Evolutionary conservation across 2,797 vertebrate genomes (phyloP).

Genomic region (Oophaga sylvatica): DNA sequence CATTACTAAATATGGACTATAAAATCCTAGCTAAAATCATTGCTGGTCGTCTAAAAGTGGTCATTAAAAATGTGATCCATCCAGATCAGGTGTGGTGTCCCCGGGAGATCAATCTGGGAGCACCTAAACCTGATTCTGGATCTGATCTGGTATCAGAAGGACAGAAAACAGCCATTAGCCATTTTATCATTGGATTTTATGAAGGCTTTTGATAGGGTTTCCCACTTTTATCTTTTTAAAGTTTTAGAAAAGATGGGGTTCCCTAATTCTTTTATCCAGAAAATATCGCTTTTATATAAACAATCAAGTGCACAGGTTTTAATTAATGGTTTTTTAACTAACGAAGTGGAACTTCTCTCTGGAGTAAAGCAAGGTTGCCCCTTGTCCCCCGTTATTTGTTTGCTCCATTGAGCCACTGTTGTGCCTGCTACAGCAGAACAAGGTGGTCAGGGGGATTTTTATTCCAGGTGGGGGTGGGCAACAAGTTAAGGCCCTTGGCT

Average conservation of each 20-base stretch:
- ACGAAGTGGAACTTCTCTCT: fast-evolving
- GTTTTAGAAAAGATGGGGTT: too few relatives aligned
- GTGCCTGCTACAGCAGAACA: background rate
- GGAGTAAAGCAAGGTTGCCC: background rate
- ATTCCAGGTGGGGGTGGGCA: background rate
- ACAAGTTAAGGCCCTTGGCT: fast-evolving
- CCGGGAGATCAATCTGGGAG: background rate
- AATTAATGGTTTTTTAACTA: background rate
- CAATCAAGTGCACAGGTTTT: background rate
- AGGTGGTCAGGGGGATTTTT: background rate
- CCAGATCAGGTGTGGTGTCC: background rate
- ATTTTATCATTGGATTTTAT: too few relatives aligned
- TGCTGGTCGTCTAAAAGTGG: background rate
- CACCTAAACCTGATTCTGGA: background rate
- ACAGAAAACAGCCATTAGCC: background rate
- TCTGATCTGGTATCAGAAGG: background rate
- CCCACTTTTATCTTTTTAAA: too few relatives aligned
- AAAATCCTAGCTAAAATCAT: background rate
- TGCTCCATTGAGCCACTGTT: background rate
- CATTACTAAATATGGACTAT: background rate
- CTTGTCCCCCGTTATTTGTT: background rate
- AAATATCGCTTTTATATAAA: background rate
- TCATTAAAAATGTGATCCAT: fast-evolving
- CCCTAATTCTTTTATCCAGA: background rate
- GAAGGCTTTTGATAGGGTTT: too few relatives aligned